Conservation (phyloP, 2,113 vertebrate species). For the Petrocephalus microphthalmus region DNA sequence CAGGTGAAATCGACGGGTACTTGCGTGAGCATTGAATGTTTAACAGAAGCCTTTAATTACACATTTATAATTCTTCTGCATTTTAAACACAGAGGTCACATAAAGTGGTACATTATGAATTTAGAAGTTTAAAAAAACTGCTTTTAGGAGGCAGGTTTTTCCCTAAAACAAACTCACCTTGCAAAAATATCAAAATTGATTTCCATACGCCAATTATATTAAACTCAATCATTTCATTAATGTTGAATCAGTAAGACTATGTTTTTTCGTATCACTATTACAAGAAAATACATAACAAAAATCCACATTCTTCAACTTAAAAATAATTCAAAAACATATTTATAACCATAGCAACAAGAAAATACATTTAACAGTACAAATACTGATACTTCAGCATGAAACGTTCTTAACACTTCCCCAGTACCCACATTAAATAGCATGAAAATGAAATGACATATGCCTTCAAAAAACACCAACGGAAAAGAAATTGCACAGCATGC, state of each 20-base stretch:
- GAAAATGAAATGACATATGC: constrained; percentile 18
- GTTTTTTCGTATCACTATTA: neutral
- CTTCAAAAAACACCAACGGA: constrained; percentile 15
- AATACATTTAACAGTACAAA: neutral
- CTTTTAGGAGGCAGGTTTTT: neutral
- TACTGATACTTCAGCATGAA: neutral
- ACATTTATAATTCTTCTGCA: neutral
- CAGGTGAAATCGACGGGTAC: constrained; percentile 24
- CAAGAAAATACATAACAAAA: neutral
- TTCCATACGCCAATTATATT: neutral
- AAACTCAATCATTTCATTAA: neutral
- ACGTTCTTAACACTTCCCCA: neutral
- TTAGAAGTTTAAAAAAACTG: neutral
- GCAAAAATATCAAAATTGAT: neutral
- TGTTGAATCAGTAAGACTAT: neutral
- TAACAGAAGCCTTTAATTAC: constrained; percentile 22
- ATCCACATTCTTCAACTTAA: neutral
- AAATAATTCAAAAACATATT: neutral
- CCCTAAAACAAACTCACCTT: neutral
- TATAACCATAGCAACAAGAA: neutral
- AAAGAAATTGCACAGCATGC: constrained; percentile 22
- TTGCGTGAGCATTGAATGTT: constrained; percentile 20
- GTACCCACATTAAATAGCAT: constrained; percentile 12
- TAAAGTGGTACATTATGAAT: neutral
- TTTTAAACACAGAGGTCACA: constrained; percentile 18